These are phyloP conservation scores for Chionis minor DNA, from an alignment of 2,113 vertebrate genomes.

Conservation along the genomic window DNA sequence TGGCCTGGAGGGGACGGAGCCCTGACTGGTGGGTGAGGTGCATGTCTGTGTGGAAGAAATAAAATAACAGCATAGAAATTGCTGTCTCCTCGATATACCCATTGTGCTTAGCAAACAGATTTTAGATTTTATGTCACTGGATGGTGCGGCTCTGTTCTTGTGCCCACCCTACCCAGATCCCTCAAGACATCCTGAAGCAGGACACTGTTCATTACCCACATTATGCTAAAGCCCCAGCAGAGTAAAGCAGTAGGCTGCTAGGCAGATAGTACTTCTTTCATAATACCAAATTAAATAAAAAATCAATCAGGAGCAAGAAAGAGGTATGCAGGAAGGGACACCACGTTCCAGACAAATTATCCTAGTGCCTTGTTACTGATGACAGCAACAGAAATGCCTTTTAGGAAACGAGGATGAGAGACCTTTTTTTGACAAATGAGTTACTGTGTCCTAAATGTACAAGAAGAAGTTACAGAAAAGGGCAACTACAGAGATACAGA, in stretches of 20 bases:
- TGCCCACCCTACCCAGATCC: rapidly evolving
- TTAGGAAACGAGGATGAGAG: not conserved
- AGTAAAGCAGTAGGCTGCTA: not conserved
- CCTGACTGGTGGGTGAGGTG: not conserved
- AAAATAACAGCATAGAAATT: not conserved
- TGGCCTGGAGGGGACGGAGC: not conserved
- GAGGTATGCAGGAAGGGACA: not conserved
- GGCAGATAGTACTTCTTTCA: not conserved
- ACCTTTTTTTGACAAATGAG: not conserved
- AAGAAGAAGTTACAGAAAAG: not conserved
- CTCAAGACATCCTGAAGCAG: not conserved
- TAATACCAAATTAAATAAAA: not conserved
- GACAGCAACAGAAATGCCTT: not conserved
- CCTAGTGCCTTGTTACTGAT: not conserved
- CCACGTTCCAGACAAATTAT: not conserved
- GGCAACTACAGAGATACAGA: not conserved
- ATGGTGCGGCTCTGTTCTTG: not conserved
- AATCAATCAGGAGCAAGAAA: not conserved
- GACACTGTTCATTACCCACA: not conserved
- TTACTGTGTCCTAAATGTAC: not conserved
- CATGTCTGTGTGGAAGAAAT: not conserved
- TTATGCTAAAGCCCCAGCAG: not conserved
- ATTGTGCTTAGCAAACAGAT: not conserved
- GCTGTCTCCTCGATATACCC: not conserved
- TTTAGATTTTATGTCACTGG: not conserved